Conservation (phyloP, 1,140 invertebrate genomes). For the Caenorhabditis remanei region DNA sequence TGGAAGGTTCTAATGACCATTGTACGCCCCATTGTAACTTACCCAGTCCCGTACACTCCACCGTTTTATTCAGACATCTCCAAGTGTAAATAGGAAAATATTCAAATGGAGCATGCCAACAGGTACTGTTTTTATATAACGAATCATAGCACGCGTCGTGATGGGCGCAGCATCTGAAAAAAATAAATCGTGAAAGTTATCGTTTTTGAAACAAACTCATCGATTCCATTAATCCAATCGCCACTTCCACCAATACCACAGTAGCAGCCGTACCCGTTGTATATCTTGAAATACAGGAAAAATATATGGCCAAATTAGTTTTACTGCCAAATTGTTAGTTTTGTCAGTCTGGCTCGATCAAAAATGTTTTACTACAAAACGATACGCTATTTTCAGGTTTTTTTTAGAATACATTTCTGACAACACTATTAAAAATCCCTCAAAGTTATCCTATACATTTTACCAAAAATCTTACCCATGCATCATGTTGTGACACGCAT, state of each 20-base stretch:
- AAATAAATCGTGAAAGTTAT: neutral
- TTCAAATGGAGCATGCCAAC: neutral
- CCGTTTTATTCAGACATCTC: neutral
- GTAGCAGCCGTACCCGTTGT: neutral
- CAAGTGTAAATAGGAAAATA: slow-evolving; percentile 4
- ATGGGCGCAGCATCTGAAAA: neutral
- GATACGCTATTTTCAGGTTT: too few relatives aligned
- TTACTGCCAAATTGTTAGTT: neutral
- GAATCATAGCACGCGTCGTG: neutral
- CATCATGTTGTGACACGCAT: slow-evolving; percentile 1
- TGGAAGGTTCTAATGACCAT: too few relatives aligned
- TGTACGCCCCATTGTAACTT: too few relatives aligned
- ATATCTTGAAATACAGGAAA: neutral
- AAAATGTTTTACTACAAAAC: too few relatives aligned
- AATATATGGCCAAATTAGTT: too few relatives aligned
- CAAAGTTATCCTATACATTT: too few relatives aligned
- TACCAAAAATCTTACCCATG: neutral
- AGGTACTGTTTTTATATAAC: neutral
- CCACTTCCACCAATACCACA: slow-evolving; percentile 15
- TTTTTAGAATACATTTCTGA: too few relatives aligned
- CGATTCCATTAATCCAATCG: neutral
- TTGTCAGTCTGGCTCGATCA: too few relatives aligned
- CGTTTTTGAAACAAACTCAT: neutral
- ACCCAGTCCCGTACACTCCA: neutral
- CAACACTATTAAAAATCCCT: too few relatives aligned